Evolutionary conservation across 2,797 vertebrate species (phyloP).

Genomic region (Borostomias antarcticus): DNA sequence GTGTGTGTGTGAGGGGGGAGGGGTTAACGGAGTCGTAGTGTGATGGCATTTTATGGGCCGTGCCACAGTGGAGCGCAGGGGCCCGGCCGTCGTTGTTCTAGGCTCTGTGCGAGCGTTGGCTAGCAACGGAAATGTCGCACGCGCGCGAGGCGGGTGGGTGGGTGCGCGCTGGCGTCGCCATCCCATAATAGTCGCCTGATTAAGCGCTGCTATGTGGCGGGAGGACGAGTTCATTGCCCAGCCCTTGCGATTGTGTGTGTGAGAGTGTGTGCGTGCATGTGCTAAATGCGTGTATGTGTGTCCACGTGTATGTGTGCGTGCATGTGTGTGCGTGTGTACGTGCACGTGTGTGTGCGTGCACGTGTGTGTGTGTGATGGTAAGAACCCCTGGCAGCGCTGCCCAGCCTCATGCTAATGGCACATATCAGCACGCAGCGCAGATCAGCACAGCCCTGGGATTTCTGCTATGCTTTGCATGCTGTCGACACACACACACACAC

Average conservation of each 20-base stretch:
- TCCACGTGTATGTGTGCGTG: no score
- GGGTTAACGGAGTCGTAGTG: conserved; percentile 46
- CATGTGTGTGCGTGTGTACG: conserved; percentile 6
- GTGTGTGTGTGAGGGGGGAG: background rate
- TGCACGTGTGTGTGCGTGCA: no score
- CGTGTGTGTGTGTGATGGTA: no score
- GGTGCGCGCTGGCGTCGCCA: conserved; percentile 2
- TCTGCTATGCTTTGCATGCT: conserved; percentile 51
- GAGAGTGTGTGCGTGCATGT: no score
- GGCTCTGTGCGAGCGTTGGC: conserved; percentile 21
- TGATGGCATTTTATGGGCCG: conserved; percentile 38
- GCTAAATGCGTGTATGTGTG: no score
- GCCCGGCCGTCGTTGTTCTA: conserved; percentile 28
- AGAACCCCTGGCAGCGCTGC: conserved; percentile 43
- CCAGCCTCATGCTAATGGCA: conserved; percentile 45
- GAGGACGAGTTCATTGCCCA: no score
- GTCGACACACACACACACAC: conserved; percentile 19
- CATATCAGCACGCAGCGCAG: conserved; percentile 54
- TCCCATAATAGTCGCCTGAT: conserved; percentile 23
- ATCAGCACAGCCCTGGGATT: conserved; percentile 39
- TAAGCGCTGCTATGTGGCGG: conserved; percentile 16
- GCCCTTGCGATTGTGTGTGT: no score
- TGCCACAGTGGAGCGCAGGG: conserved; percentile 31
- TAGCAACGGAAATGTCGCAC: background rate
- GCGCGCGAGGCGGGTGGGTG: conserved; percentile 24